Evolutionary conservation across 2,888 invertebrate species (phyloP).

Genomic region (Hirudinaria manillensis): DNA sequence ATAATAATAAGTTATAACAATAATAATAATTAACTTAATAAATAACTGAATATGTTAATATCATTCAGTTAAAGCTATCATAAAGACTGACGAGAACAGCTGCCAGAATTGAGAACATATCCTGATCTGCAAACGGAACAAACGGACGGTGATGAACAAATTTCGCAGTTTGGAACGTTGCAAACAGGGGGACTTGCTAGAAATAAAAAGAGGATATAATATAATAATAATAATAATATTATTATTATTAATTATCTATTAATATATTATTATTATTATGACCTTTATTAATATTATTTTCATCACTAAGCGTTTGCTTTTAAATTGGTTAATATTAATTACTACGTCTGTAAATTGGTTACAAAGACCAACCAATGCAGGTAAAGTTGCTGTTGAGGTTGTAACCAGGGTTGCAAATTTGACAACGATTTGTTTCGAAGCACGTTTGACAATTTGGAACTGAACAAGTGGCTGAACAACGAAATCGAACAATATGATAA

Average conservation of each 20-base stretch:
- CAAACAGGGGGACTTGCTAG: background rate
- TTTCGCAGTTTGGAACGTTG: conserved; percentile 18
- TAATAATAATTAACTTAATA: too few relatives aligned
- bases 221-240: background rate
- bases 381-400: background rate
- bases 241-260: background rate
- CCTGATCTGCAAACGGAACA: background rate
- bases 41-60: too few relatives aligned
- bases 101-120: background rate
- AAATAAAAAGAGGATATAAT: too few relatives aligned
- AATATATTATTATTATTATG: background rate
- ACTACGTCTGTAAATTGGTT: too few relatives aligned
- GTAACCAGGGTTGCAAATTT: background rate
- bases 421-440: background rate
- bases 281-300: background rate
- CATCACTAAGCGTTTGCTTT: too few relatives aligned
- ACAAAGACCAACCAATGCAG: background rate
- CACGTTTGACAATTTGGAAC: conserved; percentile 3
- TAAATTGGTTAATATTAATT: too few relatives aligned
- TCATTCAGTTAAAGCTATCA: too few relatives aligned
- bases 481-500: background rate
- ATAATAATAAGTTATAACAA: too few relatives aligned
- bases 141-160: background rate
- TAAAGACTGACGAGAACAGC: background rate
- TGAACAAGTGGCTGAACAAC: background rate